Evolutionary conservation across 53 echinoderm and acorn worm species (phyloP).

Genomic region (Actinopyga echinites): DNA sequence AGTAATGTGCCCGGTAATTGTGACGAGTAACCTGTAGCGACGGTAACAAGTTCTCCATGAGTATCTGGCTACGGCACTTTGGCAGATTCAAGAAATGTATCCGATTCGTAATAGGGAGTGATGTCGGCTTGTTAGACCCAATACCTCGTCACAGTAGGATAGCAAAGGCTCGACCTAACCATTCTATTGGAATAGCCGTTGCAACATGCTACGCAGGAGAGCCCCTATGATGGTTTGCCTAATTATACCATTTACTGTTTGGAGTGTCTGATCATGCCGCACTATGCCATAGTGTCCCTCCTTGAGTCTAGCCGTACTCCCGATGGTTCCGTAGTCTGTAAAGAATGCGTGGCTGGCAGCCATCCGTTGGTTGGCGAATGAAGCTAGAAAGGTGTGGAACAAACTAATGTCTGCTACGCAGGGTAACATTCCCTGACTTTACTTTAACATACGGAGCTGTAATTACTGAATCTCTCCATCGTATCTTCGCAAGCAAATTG

Average conservation of each 20-base stretch:
- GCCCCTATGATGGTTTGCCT: constrained; percentile 39
- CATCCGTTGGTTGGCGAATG: no score
- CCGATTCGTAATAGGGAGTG: constrained; percentile 40
- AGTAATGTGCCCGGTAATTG: constrained; percentile 21
- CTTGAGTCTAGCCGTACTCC: no score
- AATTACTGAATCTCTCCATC: no score
- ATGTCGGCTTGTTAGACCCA: constrained; percentile 44
- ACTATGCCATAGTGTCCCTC: no score
- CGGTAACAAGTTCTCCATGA: constrained; percentile 18
- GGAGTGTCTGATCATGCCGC: constrained; percentile 34
- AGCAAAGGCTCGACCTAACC: constrained; percentile 18
- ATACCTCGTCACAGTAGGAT: constrained; percentile 36
- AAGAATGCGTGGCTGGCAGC: no score
- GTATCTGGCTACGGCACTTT: neutral
- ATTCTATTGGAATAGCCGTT: constrained; percentile 22
- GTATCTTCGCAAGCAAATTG: no score
- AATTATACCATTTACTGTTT: constrained; percentile 42
- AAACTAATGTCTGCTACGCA: no score
- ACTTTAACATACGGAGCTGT: no score
- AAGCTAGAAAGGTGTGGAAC: no score
- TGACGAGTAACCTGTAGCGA: constrained; percentile 38
- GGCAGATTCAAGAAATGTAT: constrained; percentile 42
- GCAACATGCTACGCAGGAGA: constrained; percentile 36
- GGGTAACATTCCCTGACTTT: no score
- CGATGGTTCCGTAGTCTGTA: no score